These are phyloP conservation scores for Meteorus colon DNA, from an alignment of 2,888 invertebrate species.

Conservation along the genomic window DNA sequence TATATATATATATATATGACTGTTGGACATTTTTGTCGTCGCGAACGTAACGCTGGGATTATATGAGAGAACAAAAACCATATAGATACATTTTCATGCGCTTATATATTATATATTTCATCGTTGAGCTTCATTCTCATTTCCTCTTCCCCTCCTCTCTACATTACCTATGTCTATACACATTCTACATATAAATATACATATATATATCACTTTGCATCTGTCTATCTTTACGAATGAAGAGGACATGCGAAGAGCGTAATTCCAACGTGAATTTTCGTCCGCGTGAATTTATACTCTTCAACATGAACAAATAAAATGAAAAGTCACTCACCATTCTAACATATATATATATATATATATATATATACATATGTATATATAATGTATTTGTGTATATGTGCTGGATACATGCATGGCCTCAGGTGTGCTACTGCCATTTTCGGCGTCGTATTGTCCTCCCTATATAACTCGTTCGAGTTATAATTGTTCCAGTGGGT, in stretches of 20 bases:
- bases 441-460: not conserved
- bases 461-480: not conserved
- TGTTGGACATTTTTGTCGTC: slow-evolving; percentile 2
- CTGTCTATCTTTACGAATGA: not conserved
- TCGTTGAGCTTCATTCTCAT: slow-evolving; percentile 6
- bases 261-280: slow-evolving; percentile 3
- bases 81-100: not conserved
- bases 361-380: not conserved
- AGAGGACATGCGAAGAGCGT: not conserved
- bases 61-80: slow-evolving; percentile 1
- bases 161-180: not conserved
- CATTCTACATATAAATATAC: no score
- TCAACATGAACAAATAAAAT: not conserved
- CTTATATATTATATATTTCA: slow-evolving; percentile 7
- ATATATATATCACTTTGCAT: not conserved
- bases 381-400: slow-evolving; percentile 10
- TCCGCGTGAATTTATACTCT: not conserved
- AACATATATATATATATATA: not conserved
- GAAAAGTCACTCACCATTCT: not conserved
- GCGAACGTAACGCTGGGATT: not conserved
- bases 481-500: slow-evolving; percentile 34
- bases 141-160: not conserved
- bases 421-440: slow-evolving; percentile 31
- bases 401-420: slow-evolving; percentile 7
- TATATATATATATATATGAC: not conserved